Percentiles rank a stretch among this genome's conserved stretches.
Evolutionary conservation across 2,797 vertebrate genomes (phyloP).

Genomic region (Arctocebus calabarensis): DNA sequence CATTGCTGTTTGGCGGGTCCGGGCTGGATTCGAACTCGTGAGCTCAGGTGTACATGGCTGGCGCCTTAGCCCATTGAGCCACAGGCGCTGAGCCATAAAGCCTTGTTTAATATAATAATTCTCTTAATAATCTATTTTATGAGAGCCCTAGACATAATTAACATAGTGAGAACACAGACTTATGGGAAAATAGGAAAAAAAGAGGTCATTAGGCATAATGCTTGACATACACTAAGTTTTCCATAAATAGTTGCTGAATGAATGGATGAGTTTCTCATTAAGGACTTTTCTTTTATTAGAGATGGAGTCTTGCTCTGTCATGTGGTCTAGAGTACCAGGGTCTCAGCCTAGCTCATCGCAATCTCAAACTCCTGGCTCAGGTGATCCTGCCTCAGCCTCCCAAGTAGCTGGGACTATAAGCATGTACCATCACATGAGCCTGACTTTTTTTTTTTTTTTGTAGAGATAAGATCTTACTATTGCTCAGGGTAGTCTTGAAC

Average conservation of each 20-base stretch:
- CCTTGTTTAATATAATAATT: slow-evolving; percentile 42
- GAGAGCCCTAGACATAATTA: neutral
- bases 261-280: slow-evolving; percentile 29
- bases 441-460: too few relatives aligned
- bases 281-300: neutral
- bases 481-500: neutral
- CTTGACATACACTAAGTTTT: neutral
- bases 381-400: neutral
- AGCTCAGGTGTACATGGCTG: too few relatives aligned
- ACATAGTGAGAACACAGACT: slow-evolving; percentile 4
- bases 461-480: neutral
- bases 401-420: neutral
- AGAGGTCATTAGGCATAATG: neutral
- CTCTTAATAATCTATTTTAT: slow-evolving; percentile 46
- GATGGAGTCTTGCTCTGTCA: neutral
- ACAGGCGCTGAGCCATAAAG: too few relatives aligned
- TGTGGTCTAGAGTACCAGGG: neutral
- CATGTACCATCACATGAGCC: neutral
- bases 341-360: neutral
- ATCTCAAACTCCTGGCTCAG: neutral
- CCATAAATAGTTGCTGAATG: slow-evolving; percentile 21
- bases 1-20: too few relatives aligned
- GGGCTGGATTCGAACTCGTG: too few relatives aligned
- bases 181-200: too few relatives aligned
- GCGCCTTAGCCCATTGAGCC: too few relatives aligned